Base-by-base conservation (phyloP, 37 sponge, comb jelly and placozoan genomes). In the Diacarnus erythraeanus region DNA sequence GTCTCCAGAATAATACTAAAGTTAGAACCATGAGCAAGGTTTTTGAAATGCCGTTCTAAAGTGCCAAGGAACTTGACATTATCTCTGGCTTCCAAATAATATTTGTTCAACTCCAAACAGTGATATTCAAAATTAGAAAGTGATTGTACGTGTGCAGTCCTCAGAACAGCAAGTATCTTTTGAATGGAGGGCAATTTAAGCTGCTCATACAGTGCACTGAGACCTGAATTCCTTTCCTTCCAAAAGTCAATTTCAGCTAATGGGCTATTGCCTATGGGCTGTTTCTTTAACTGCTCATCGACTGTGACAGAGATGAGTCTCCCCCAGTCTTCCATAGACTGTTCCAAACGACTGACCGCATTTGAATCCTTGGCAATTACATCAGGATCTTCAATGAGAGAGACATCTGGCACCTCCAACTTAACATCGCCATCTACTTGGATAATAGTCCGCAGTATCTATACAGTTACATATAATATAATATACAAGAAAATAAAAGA, bases 11-110 rank as follows among this genome's bases (percentile, higher is more conserved):
- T 84, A 0, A 94, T 76, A 54, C 78, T 42, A 71, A 97, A 97
- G 59, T 90, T 92, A 33, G 93, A 82, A 57, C 99, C 99, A 75
- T 91, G 95, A 26, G 99, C 71, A 22, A 99, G 79, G 59, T 96
- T 96, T 86, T 99, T 99, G 87, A 99, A 99, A 73, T 99, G 99
- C 22, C 99, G 79, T 82, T 99, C 99, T 33, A 99, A 89, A 39
- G 99, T 99, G 26, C 90, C 78, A 2, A 99, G 88, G 59, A 99
- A 99, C 74, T 94, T 94, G 37, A 99, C 97, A 69, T 99, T 99
- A 83, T 99, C 99, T 67, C 88, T 96, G 59, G 99, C 99, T 60
- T 99, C 99, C 25, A 90, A 78, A 84, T 92, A 94, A 80, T 92
- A 92, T 67, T 89, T 94, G 76, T 69, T 94, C 36, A 99, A 82